Evolutionary conservation across 2,797 vertebrate genomes (phyloP), one percentile per base, ranked within the genome.

Genomic region (Myotis daubentonii): DNA sequence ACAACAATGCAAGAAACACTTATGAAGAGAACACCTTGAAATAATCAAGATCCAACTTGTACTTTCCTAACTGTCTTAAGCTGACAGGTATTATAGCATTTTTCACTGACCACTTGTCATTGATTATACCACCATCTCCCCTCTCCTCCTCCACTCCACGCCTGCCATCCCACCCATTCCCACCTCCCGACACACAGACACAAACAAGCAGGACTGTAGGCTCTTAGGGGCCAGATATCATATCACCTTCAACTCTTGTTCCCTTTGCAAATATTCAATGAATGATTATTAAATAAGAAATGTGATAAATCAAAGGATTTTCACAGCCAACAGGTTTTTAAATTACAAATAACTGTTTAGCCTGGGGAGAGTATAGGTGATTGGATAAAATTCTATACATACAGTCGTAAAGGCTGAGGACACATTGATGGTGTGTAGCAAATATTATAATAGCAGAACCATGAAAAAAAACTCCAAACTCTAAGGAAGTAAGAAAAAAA

Each of bases 261-360:
- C 74, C 85, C 74, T 89, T 36, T 55, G 30, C 49, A 78, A 15
- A 51, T 13, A 38, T 44, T 81, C 28, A 62, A n/a, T n/a, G 44
- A 44, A 81, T 44, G 38, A n/a, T 15, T n/a, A 30, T 65, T 62
- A 20, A n/a, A 47, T 44, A 81, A 65, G 11, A 20, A 62, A 62
- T n/a, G 55, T 4, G 44, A 65, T n/a, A 79, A 88, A 41, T 65
- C 62, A 74, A 89, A 95, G 30, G 22, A 74, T 60, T 72, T 84
- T 93, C 76, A 74, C 5, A 75, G 70, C 7, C 62, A 17, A 25
- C 1, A 8, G 28, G 36, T n/a, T 41, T 66, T 84, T 23, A 74
- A 81, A 19, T 33, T 65, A 86, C 71, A 8, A 93, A 96, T 41
- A 5, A 71, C 12, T 74, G 36, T 79, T 89, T 53, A 23, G 16